Evolutionary conservation across 2,797 vertebrate species (phyloP), one percentile per base, ranked within the genome.

Genomic region (Rhabdomys pumilio): DNA sequence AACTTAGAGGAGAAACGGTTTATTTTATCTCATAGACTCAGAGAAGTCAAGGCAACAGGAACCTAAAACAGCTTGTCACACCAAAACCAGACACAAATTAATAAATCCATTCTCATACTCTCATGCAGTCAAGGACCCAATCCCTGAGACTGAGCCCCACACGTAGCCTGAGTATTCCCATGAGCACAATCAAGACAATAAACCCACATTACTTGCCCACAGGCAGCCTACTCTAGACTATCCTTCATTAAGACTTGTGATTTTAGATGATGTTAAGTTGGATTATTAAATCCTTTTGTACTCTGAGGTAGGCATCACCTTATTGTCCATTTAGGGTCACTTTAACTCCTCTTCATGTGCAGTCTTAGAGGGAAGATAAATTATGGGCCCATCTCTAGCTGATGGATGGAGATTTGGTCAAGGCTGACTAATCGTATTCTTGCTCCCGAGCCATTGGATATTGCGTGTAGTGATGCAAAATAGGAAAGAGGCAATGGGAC

Each of bases 251-350:
- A 87, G 2, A 41, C 9, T 3, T 38, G 53, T 59, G 69, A 73
- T 31, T 73, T 38, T 44, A 73, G n/a, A 20, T 12, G 29, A 19
- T 41, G n/a, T 17, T 29, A 57, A 72, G 14, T 38, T 6, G 72
- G 67, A 57, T 72, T 29, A 20, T 20, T 31, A 57, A 57, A 87
- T 44, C n/a, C 19, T 12, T 34, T 53, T 75, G 34, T 83, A 1
- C 11, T 29, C 41, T 14, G 2, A n/a, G 3, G 31, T n/a, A 79
- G 69, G 10, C 75, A 88, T 53, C 3, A 34, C 31, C 9, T 34
- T 1, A 0, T 38, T 67, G 38, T 29, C 3, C n/a, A 69, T 9
- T 29, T 0, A 0, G 53, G 8, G 13, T 38, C 44, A 19, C n/a
- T 63, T 47, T 55, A 83, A 22, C 12, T n/a, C 13, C 26, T 29